Conservation (phyloP, 2,888 invertebrate species). For the Hydropsyche betteni region DNA sequence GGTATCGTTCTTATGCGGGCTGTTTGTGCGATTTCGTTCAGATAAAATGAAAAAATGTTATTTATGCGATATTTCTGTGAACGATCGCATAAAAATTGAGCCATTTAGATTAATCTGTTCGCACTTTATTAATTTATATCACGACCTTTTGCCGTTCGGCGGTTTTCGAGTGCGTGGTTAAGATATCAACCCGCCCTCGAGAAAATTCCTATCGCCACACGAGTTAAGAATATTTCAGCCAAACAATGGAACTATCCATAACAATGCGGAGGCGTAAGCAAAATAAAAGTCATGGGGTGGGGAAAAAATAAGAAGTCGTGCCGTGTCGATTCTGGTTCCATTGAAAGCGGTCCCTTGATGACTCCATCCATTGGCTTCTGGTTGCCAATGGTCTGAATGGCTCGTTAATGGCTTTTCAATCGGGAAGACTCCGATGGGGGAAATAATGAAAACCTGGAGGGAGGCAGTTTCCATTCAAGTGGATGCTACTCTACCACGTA, state of each 20-base stretch:
- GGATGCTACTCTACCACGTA: background rate
- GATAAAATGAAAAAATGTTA: background rate
- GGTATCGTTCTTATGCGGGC: background rate
- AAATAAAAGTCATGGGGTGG: no score
- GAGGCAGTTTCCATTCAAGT: conserved; percentile 25
- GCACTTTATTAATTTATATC: no score
- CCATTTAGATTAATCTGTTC: no score
- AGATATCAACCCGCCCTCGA: no score
- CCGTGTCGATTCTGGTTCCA: conserved; percentile 6
- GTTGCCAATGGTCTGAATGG: conserved; percentile 36
- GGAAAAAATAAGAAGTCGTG: conserved; percentile 1
- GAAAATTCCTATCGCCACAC: no score
- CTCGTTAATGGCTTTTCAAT: conserved; percentile 41
- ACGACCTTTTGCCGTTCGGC: no score
- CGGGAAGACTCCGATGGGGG: conserved; percentile 30
- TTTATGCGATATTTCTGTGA: no score
- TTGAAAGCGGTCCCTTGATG: conserved; percentile 33
- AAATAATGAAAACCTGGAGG: conserved; percentile 37
- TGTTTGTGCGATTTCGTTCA: background rate
- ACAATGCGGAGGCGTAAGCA: no score
- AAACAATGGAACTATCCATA: no score
- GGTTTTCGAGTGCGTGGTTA: no score
- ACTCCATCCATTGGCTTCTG: conserved; percentile 33
- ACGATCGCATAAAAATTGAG: no score
- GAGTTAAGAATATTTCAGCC: no score